Base-by-base conservation (phyloP, 1,140 invertebrate species). In the Zaprionus africanus region DNA sequence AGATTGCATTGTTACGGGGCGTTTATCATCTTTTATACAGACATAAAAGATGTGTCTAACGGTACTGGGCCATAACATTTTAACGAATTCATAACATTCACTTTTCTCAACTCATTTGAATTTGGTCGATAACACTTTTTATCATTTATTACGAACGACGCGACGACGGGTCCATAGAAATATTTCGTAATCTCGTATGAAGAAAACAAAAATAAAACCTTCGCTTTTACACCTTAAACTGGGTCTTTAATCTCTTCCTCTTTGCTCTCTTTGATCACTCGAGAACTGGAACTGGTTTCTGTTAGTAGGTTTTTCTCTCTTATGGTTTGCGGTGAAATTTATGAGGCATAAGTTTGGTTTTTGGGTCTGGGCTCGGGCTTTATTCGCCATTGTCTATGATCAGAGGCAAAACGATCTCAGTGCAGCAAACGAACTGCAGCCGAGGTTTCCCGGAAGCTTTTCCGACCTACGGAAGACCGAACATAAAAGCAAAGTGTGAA, bases 291-390 rank as follows among this genome's bases (percentile, higher is more conserved):
- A 61, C 62, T 64, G 73, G 68, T 81, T 78, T 51, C 64, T 43
- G 36, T 54, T 24, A 67, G 54, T 76, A 43, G 56, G 63, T 62
- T 65, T 62, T 57, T 72, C 15, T 49, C 11, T 36, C 7, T 57
- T 15, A 41, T 24, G 12, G 54, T 58, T 31, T 61, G 62, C 73
- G 67, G 84, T 87, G 84, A 88, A 88, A 90, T 88, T 88, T 90
- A 88, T 84, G 85, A 81, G 68, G 84, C 84, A 84, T 88, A 76
- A 84, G 54, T 19, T 62, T 64, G 41, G 26, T 31, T 65, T 65
- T 54, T 54, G 76, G 70, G 58, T 71, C 73, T 65, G 76, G 65
- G 41, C 60, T 70, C n/a, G 19, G 26, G 22, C 69, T 78, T 84
- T 84, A 81, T 78, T 73, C 54, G 74, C 73, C 81, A 78, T 90